Evolutionary conservation across 2,113 vertebrate genomes (phyloP).

Genomic region (Cnemophilus loriae): DNA sequence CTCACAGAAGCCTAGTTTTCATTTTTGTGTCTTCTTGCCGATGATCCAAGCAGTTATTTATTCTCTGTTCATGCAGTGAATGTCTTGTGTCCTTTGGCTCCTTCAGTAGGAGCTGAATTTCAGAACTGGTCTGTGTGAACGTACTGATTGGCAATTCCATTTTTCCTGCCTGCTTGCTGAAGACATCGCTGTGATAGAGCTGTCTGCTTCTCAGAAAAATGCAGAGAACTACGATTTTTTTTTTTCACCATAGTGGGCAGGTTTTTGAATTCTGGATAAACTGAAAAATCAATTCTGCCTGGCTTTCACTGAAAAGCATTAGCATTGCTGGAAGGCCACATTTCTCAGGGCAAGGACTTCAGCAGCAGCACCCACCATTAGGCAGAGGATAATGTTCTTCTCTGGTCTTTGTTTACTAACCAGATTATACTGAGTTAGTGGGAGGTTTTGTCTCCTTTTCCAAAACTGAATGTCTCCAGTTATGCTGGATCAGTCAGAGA

Average conservation of each 20-base stretch:
- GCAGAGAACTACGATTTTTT: not conserved
- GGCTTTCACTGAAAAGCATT: not conserved
- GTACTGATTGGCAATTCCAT: not conserved
- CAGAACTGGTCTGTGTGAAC: not conserved
- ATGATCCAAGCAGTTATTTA: not conserved
- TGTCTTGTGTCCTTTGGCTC: not conserved
- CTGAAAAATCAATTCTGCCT: not conserved
- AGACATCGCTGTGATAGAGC: not conserved
- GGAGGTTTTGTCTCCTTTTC: not conserved
- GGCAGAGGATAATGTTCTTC: not conserved
- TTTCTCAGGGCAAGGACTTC: not conserved
- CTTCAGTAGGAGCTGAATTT: not conserved
- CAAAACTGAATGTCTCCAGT: not conserved
- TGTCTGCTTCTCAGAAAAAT: not conserved
- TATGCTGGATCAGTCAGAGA: not conserved
- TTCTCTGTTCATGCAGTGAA: not conserved
- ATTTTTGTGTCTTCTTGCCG: not conserved
- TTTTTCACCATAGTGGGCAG: not conserved
- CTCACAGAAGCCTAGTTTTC: not conserved
- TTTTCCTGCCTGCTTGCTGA: not conserved
- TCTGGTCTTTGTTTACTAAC: not conserved
- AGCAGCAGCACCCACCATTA: not conserved
- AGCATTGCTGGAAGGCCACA: not conserved
- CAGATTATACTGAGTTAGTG: not conserved
- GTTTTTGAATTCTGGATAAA: not conserved